phyloP scores from a whole-genome alignment of 2,113 vertebrate genomes.

The Naja naja region DNA sequence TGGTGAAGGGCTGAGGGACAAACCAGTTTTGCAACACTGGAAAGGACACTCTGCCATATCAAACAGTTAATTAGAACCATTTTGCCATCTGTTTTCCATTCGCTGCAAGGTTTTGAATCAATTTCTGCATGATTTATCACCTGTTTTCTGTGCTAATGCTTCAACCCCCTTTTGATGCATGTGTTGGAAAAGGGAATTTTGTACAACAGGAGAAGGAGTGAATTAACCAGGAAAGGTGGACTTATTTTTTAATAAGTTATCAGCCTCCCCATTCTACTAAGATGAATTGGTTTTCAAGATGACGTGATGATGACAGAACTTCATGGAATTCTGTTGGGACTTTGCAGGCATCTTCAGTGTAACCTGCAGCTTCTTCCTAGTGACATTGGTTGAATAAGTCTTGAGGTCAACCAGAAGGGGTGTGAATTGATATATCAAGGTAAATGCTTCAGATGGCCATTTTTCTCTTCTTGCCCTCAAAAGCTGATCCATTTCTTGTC shows the following conservation, averaged over 20 bases:
- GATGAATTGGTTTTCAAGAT: slow-evolving; percentile 25
- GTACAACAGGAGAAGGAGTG: background rate
- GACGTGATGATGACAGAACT: background rate
- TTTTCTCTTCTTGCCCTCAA: fast-evolving
- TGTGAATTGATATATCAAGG: background rate
- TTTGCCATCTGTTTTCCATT: slow-evolving; percentile 75
- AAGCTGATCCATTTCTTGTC: slow-evolving; percentile 6
- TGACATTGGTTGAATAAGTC: slow-evolving; percentile 11
- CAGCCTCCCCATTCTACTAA: slow-evolving; percentile 27
- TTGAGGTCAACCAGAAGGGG: background rate
- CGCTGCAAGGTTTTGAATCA: slow-evolving; percentile 60
- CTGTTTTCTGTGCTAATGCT: slow-evolving; percentile 62
- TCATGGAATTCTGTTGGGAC: slow-evolving; percentile 25
- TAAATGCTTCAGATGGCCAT: background rate
- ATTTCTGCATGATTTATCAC: slow-evolving; percentile 74
- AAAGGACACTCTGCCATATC: slow-evolving; percentile 59
- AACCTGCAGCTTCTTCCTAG: slow-evolving; percentile 21
- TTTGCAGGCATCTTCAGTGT: background rate
- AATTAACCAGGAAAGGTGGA: slow-evolving; percentile 7
- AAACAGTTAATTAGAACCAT: slow-evolving; percentile 70
- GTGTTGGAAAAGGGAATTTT: slow-evolving; percentile 56
- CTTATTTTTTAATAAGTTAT: slow-evolving; percentile 27
- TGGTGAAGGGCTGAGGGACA: slow-evolving; percentile 65
- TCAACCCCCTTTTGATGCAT: slow-evolving; percentile 52
- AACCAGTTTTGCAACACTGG: slow-evolving; percentile 65